A percentile compares a stretch with the other conserved stretches of the same genome.
Conservation (phyloP, 2,113 vertebrate species). For the Microtus pennsylvanicus region DNA sequence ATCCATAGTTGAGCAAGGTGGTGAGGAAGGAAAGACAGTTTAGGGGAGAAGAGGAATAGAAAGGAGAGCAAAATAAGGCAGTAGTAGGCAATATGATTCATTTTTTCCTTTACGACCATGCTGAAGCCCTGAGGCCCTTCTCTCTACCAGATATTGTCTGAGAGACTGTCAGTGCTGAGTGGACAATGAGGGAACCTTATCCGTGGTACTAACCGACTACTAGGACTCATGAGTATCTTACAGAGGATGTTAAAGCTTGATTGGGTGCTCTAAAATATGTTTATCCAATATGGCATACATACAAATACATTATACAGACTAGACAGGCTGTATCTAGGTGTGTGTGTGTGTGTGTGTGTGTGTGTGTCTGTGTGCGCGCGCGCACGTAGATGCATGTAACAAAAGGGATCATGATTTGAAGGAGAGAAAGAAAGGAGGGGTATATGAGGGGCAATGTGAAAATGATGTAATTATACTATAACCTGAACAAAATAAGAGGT, state of each 20-base stretch:
- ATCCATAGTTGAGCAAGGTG: background rate
- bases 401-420: background rate
- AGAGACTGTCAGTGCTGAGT: accelerated
- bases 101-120: background rate
- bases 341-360: background rate
- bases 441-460: too few relatives aligned
- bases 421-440: background rate
- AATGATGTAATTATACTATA: background rate
- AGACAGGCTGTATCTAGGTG: background rate
- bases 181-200: background rate
- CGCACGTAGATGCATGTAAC: too few relatives aligned
- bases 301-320: background rate
- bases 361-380: background rate
- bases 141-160: background rate
- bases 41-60: background rate
- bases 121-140: accelerated
- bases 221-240: background rate
- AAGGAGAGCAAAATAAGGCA: background rate
- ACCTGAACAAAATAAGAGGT: too few relatives aligned
- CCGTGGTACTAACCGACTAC: background rate
- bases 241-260: background rate
- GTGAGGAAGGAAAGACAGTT: background rate
- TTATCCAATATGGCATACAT: background rate
- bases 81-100: too few relatives aligned
- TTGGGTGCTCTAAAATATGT: background rate